phyloP scores from a whole-genome alignment of 2,113 vertebrate genomes.

The Vanacampus margaritifer region DNA sequence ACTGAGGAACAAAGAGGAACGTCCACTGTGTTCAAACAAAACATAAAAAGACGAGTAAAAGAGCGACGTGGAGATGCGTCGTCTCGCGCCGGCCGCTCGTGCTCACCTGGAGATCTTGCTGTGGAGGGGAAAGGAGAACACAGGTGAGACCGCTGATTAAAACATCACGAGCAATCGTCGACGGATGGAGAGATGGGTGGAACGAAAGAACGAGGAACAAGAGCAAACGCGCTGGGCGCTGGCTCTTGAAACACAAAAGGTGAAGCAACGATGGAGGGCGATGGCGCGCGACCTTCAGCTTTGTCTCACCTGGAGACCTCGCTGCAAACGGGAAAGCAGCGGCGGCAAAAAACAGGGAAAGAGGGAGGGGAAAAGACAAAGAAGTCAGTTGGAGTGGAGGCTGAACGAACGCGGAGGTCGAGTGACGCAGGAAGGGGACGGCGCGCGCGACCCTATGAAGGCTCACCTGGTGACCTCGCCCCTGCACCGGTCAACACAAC shows the following conservation, averaged over 20 bases:
- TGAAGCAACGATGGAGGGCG: constrained; percentile 18
- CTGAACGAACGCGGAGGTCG: neutral
- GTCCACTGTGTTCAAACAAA: constrained; percentile 12
- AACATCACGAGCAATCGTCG: neutral
- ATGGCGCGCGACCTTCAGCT: constrained; percentile 35
- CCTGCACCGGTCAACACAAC: constrained; percentile 45
- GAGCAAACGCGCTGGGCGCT: neutral
- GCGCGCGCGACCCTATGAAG: constrained; percentile 47
- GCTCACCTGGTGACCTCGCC: constrained; percentile 72
- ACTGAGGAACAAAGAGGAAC: constrained; percentile 17
- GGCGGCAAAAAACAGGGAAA: constrained; percentile 22
- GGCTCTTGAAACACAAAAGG: neutral
- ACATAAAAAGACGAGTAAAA: neutral
- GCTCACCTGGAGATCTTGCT: constrained; percentile 73
- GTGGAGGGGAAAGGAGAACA: constrained; percentile 49
- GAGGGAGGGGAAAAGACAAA: neutral
- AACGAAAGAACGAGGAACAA: constrained; percentile 4
- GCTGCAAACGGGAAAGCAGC: constrained; percentile 51
- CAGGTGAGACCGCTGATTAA: constrained; percentile 4
- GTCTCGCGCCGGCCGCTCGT: constrained; percentile 43
- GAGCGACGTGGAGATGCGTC: constrained; percentile 28
- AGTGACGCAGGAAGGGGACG: constrained; percentile 21
- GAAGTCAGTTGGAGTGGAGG: constrained; percentile 4
- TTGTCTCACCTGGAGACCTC: constrained; percentile 68
- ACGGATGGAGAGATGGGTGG: constrained; percentile 19